A percentile compares a stretch with the other conserved stretches of the same genome.
Evolutionary conservation across 2,113 vertebrate species (phyloP).

Genomic region (Merops nubicus): DNA sequence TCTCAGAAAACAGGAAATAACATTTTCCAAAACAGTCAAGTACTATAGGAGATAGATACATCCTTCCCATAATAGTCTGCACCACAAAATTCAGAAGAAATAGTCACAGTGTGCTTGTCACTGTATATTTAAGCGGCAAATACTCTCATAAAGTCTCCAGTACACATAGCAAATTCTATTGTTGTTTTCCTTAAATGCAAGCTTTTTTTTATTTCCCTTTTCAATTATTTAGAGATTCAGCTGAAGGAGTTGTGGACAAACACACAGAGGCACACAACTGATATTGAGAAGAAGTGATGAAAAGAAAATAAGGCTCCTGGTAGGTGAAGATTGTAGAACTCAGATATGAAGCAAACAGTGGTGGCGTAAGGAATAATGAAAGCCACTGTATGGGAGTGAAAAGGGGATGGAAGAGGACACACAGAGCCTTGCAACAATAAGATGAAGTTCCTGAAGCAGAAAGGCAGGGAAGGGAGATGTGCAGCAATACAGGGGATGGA

Average conservation of each 20-base stretch:
- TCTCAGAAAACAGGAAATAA: not conserved
- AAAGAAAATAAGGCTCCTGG: not conserved
- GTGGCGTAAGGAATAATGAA: not conserved
- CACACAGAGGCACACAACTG: not conserved
- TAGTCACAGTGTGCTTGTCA: not conserved
- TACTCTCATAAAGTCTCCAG: not conserved
- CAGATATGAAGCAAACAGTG: not conserved
- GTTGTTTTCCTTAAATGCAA: not conserved
- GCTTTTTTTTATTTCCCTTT: not conserved
- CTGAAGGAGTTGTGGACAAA: not conserved
- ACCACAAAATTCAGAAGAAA: not conserved
- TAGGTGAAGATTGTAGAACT: not conserved
- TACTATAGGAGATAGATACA: not conserved
- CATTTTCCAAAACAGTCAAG: not conserved
- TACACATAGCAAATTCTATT: not conserved
- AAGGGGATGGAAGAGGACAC: not conserved
- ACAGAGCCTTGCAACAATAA: not conserved
- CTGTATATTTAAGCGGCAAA: not conserved
- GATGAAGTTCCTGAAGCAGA: not conserved
- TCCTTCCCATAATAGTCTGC: not conserved
- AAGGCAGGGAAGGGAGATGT: not conserved
- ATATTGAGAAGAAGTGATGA: fast-evolving
- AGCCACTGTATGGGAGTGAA: not conserved
- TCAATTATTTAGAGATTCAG: not conserved
- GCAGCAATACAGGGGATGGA: not conserved